Evolutionary conservation across 2,888 invertebrate genomes (phyloP), one percentile per base, ranked within the genome.

Genomic region (Sylvicola fuscatus): DNA sequence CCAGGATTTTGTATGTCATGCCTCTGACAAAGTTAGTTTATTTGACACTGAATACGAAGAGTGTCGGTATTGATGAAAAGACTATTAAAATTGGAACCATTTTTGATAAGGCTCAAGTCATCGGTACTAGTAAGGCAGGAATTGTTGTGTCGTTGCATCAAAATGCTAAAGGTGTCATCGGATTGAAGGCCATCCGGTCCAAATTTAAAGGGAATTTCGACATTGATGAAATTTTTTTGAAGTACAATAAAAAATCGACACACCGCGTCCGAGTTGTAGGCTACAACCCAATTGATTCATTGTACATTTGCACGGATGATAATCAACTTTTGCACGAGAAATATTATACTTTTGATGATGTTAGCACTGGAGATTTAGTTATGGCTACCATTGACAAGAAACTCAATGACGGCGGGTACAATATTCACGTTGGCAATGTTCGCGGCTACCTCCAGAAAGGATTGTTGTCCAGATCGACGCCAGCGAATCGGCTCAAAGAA

Each of bases 281-380:
- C 37, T 81, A 76, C 57, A 69, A 73, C 51, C 54, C 65, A 16
- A 61, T 75, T 32, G 76, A 79, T 47, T 64, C 65, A 41, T 47
- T 67, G 21, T 81, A 74, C 53, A 62, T 76, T 7, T 75, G 81
- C 46, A 66, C 72, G 2, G 72, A 76, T 54, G 66, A 76, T 49
- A 53, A 62, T 2, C 46, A 54, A 1, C 40, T 72, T 3, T 46
- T 81, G 2, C 52, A 60, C 17, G 68, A 73, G 49, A 63, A 62
- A 42, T 56, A 65, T 48, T 73, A 74, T 49, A 56, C 56, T 2
- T 40, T 61, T 26, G 45, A 51, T 1, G 67, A 71, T 47, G 47
- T 73, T 2, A 46, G 50, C 12, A 44, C 65, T 0, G 78, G 72
- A 0, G 62, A 72, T 32, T 42, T 62, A 11, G 64, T 77, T 0